Evolutionary conservation across 2,113 vertebrate genomes (phyloP), one percentile per base, ranked within the genome.

Genomic region (Ophthalmolycus amberensis): DNA sequence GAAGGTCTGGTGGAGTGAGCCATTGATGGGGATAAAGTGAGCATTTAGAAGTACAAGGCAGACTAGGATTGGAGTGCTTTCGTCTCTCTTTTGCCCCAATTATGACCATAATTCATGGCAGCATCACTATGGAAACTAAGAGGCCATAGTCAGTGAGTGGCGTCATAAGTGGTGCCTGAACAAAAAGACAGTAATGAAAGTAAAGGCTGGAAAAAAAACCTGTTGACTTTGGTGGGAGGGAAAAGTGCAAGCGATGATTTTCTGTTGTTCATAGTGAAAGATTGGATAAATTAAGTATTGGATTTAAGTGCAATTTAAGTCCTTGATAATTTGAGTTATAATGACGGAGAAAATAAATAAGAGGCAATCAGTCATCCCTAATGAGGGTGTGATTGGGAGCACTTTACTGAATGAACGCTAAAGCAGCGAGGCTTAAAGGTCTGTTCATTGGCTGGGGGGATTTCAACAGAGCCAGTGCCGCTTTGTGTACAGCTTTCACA

Each of bases 51-150:
- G 82, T 59, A 78, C 63, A 66, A 48, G 42, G 56, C 59, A 40
- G 68, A 85, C 66, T 20, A 60, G 29, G 7, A 34, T 67, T 73
- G 8, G 29, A 85, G 85, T 77, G 74, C 42, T 72, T 80, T 77
- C 62, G 67, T 87, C 72, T 64, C 64, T 85, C 75, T 77, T 86
- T 68, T 75, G 42, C 65, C 68, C 65, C 65, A 71, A 92, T 91
- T 91, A 46, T 76, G 75, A 76, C 64, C 85, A 62, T 89, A 80
- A 88, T 86, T 84, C 60, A 83, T 85, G 79, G 73, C 85, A 76
- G 71, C 80, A 75, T 94, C 85, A 77, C 91, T 90, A 93, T 92
- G 91, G 93, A 86, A 91, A 93, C 92, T 82, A 83, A 91, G 89
- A 86, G 90, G 84, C 46, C 81, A 76, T 85, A 90, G 91, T 93